Percentiles rank a stretch among this genome's conserved stretches.
phyloP scores from a whole-genome alignment of 2,888 invertebrate genomes.

The Catocala sponsa region DNA sequence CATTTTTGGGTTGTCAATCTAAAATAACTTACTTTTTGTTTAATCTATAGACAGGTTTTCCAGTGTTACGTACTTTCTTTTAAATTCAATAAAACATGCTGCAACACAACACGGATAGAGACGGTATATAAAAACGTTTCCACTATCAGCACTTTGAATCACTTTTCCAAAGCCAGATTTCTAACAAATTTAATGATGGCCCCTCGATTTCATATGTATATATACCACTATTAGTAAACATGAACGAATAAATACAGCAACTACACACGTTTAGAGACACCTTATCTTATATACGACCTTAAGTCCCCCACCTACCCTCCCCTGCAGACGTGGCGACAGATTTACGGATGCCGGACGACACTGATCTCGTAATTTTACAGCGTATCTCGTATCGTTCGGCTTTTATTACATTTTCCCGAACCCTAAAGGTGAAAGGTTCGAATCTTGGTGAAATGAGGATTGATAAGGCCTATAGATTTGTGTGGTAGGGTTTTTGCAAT shows the following conservation, averaged over 20 bases:
- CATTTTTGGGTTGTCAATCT: no score
- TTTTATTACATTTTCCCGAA: conserved; percentile 54
- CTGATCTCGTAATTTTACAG: conserved; percentile 54
- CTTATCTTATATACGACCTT: conserved; percentile 48
- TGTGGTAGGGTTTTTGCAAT: conserved; percentile 27
- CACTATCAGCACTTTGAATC: neutral
- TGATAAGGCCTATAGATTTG: conserved; percentile 49
- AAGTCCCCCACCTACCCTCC: conserved; percentile 21
- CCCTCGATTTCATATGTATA: neutral
- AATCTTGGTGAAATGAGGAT: conserved; percentile 44
- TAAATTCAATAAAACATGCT: no score
- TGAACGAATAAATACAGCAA: conserved; percentile 12
- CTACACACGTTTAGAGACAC: conserved; percentile 27
- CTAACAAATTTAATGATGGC: neutral
- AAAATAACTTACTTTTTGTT: no score
- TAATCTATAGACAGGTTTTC: no score
- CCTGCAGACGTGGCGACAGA: conserved; percentile 49
- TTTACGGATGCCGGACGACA: conserved; percentile 54
- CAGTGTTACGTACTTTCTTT: neutral
- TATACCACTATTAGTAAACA: conserved; percentile 3
- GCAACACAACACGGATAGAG: no score
- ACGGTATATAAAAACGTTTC: no score
- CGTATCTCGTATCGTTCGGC: conserved; percentile 51
- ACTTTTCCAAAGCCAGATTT: no score
- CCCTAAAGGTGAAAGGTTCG: conserved; percentile 50